Evolutionary conservation across 2,888 invertebrate genomes (phyloP), one percentile per base, ranked within the genome.

Genomic region (Pasiphila rectangulata): DNA sequence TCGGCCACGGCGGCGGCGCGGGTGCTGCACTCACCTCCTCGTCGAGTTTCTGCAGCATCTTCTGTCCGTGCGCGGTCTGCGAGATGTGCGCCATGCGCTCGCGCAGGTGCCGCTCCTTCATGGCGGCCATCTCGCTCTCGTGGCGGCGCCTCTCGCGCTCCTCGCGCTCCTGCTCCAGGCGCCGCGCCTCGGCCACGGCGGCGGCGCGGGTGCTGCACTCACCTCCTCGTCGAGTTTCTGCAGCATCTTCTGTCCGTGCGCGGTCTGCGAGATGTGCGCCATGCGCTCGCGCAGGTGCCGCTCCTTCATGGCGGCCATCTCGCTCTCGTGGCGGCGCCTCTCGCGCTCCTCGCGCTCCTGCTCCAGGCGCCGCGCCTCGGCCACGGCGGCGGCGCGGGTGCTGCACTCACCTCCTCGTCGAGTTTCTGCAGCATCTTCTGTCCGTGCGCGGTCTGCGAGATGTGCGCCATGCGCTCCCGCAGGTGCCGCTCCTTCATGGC

Each of bases 31-130:
- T 19, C 59, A 93, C 94, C 80, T 96, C 95, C 70, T 96, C 96
- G 63, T 96, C 95, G 27, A 96, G 79, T 70, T 95, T 95, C 73
- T 94, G 94, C 39, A 96, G 89, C 67, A 97, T 95, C 75, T 96
- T 97, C 80, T 96, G 96, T 4, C 98, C 98, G 70, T 96, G 95
- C 56, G 95, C 94, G 0, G 98, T 97, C 76, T 95, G 95, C 41
- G 96, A 95, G 63, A 98, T 95, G 77, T 97, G 96, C 57, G 96
- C 95, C 84, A 98, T 93, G 62, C 97, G 93, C 77, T 98, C 98
- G 63, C 95, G 94, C 17, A 96, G 90, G 63, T 96, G 95, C 7
- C 95, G 90, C 73, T 96, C 96, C 68, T 94, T 93, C 70, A 98
- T 96, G 62, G 96, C 95, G 64, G 95, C 94, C 49, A 96, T 93